Evolutionary conservation across 2,888 invertebrate genomes (phyloP).

Genomic region (Dermolepida albohirtum): DNA sequence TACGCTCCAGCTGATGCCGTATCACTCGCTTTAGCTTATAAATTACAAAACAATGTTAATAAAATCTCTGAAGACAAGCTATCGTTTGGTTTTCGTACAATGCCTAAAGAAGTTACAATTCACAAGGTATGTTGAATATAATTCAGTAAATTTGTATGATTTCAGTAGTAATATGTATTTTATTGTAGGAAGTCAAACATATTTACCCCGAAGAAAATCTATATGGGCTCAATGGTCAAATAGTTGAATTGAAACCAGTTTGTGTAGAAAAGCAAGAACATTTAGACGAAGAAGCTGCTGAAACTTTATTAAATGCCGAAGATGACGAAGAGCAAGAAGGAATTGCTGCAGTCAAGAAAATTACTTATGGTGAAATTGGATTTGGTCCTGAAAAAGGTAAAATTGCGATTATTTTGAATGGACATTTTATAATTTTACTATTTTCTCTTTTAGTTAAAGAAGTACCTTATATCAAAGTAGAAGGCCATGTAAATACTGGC

Average conservation of each 20-base stretch:
- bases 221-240: constrained; percentile 66
- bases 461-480: constrained; percentile 50
- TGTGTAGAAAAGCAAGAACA: constrained; percentile 22
- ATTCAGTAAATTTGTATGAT: background rate
- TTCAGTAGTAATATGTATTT: background rate
- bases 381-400: constrained; percentile 63
- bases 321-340: constrained; percentile 38
- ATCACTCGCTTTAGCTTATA: constrained; percentile 65
- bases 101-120: constrained; percentile 64
- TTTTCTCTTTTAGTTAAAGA: constrained; percentile 46
- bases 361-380: constrained; percentile 64
- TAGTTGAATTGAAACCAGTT: constrained; percentile 66
- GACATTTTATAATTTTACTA: background rate
- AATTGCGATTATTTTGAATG: constrained; percentile 28
- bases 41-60: constrained; percentile 60
- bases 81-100: constrained; percentile 67
- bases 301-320: constrained; percentile 51
- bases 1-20: constrained; percentile 66
- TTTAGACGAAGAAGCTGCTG: constrained; percentile 58
- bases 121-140: constrained; percentile 36
- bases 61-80: constrained; percentile 67
- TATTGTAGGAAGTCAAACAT: constrained; percentile 47
- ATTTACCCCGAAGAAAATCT: constrained; percentile 68
- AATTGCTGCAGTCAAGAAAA: constrained; percentile 48
- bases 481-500: constrained; percentile 39